Percentiles rank a stretch among this genome's conserved stretches.
These are phyloP conservation scores for Marronus borbonicus DNA, from an alignment of 2,888 invertebrate genomes.

Conservation along the genomic window DNA sequence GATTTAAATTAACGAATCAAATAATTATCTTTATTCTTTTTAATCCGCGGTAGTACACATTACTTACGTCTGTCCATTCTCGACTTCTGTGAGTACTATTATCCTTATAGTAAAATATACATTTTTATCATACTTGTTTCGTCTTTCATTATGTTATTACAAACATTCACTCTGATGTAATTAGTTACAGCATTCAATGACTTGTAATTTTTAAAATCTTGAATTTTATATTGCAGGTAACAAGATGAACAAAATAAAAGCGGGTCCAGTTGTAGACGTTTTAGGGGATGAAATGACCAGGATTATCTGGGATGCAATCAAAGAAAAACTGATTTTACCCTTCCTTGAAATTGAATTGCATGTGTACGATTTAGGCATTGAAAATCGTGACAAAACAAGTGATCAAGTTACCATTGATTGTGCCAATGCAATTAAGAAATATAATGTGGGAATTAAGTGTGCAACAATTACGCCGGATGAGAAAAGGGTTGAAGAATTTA, in stretches of 20 bases:
- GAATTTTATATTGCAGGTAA: slow-evolving; percentile 21
- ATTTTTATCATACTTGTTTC: background rate
- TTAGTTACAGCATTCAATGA: background rate
- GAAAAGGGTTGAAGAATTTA: slow-evolving; percentile 92
- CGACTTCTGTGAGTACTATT: background rate
- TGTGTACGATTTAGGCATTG: slow-evolving; percentile 95
- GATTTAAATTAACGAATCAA: background rate
- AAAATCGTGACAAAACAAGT: slow-evolving; percentile 93
- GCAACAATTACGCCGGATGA: slow-evolving; percentile 99
- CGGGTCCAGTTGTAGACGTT: slow-evolving; percentile 92
- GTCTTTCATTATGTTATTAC: background rate
- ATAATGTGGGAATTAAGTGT: slow-evolving; percentile 99
- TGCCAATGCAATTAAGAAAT: slow-evolving; percentile 96
- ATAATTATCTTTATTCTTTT: background rate
- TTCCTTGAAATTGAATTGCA: slow-evolving; percentile 96
- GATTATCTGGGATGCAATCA: slow-evolving; percentile 98
- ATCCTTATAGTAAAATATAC: background rate
- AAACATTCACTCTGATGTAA: background rate
- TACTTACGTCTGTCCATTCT: background rate
- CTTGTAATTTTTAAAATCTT: slow-evolving; percentile 5
- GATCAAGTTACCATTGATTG: slow-evolving; percentile 98
- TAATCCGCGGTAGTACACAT: background rate
- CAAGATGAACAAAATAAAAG: slow-evolving; percentile 79
- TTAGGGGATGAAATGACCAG: slow-evolving; percentile 98
- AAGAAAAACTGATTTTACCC: slow-evolving; percentile 96